Evolutionary conservation across 2,888 invertebrate species (phyloP), one percentile per base, ranked within the genome.

Genomic region (Sepioteuthis lessoniana): DNA sequence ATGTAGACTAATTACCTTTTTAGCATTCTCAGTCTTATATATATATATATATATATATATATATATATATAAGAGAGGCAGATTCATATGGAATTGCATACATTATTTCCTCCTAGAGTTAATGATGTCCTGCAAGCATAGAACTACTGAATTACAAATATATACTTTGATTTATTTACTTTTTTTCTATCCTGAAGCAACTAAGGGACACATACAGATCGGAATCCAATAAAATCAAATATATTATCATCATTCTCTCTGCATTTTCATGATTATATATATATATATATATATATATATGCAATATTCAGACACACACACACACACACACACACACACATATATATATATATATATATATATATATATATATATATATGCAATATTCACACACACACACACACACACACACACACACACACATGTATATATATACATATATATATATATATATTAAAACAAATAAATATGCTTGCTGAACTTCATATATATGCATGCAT

Each of bases 121-220:
- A 76, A 76, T 76, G 76, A 76, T 76, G 76, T 76, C 76, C n/a
- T 76, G n/a, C n/a, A 76, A 76, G 76, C 76, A n/a, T 76, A n/a
- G 13, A 76, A 35, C n/a, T 35, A 76, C 76, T 76, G 76, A 76
- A 76, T 76, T 76, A 76, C 76, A 76, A 76, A 76, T 76, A 76
- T 76, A 35, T n/a, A 76, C 76, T 76, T n/a, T n/a, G n/a, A 76
- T 76, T 76, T 35, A 76, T 76, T 76, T 35, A 35, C 76, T 76
- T n/a, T 76, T 31, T n/a, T n/a, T 76, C 76, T 76, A n/a, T 76
- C 76, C 76, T 76, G n/a, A 76, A n/a, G 76, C 76, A 16, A 76
- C 76, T 10, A 76, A 76, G n/a, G n/a, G n/a, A 76, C n/a, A 35
- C 76, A 76, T n/a, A 76, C 55, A 55, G 55, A 55, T 19, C n/a